These are phyloP conservation scores for Martes martes DNA, from an alignment of 2,113 vertebrate species.

Conservation along the genomic window DNA sequence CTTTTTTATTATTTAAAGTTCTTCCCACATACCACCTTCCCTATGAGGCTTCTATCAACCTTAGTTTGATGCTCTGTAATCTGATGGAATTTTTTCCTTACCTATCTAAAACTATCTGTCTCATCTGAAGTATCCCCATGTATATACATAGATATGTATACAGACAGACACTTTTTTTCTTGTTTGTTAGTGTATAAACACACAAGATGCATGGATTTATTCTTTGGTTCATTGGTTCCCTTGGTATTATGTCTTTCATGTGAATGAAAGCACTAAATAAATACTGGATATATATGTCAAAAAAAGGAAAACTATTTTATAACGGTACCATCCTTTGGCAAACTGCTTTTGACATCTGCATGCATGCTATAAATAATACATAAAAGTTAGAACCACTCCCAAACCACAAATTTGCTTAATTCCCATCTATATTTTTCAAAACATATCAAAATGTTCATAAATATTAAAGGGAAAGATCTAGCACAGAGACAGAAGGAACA, in stretches of 20 bases:
- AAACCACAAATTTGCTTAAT: background rate
- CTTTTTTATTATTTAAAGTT: slow-evolving; percentile 22
- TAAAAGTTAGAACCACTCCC: background rate
- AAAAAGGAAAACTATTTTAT: background rate
- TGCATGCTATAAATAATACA: background rate
- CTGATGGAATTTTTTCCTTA: background rate
- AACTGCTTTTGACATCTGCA: background rate
- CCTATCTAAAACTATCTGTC: background rate
- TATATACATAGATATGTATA: background rate
- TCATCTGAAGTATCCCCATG: background rate
- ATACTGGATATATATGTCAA: background rate
- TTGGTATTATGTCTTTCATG: background rate
- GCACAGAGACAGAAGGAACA: background rate
- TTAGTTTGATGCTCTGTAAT: background rate
- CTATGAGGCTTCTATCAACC: background rate
- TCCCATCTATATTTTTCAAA: background rate
- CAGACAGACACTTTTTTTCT: background rate
- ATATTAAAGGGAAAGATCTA: background rate
- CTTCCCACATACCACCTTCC: background rate
- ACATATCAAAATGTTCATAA: background rate
- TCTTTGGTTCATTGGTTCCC: background rate
- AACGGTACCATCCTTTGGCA: background rate
- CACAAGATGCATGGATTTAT: background rate
- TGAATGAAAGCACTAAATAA: background rate
- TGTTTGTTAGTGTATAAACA: background rate